A percentile compares a stretch with the other conserved stretches of the same genome.
Conservation (phyloP, 2,888 invertebrate species). For the Aporophyla nigra region DNA sequence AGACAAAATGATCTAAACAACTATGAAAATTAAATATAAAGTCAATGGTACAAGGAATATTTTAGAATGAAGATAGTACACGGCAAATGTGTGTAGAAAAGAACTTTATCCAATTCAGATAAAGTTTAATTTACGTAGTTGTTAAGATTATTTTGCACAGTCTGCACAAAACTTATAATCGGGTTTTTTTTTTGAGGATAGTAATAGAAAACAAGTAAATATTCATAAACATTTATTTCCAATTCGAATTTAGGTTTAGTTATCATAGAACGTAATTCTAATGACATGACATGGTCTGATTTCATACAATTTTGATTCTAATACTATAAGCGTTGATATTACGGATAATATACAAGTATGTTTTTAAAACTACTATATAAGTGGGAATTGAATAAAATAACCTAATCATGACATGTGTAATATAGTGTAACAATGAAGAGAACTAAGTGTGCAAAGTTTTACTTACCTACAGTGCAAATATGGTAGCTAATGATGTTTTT, state of each 20-base stretch:
- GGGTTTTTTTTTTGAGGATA: background rate
- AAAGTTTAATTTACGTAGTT: no score
- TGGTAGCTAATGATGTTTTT: no score
- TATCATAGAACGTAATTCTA: conserved; percentile 17
- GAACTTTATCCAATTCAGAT: no score
- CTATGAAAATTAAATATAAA: no score
- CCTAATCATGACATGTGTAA: background rate
- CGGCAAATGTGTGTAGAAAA: no score
- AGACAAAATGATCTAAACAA: no score
- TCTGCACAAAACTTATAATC: background rate
- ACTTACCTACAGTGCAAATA: background rate
- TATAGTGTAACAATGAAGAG: background rate
- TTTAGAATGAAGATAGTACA: no score
- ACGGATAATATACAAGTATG: conserved; percentile 15
- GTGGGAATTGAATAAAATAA: conserved; percentile 5
- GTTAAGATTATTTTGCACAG: no score
- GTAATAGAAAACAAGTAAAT: conserved; percentile 3
- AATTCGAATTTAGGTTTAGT: conserved; percentile 38
- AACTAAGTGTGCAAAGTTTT: background rate
- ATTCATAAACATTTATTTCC: conserved; percentile 55
- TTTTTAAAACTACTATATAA: conserved; percentile 14
- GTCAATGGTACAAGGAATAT: no score
- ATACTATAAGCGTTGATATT: conserved; percentile 18
- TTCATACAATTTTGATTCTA: conserved; percentile 26
- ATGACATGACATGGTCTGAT: conserved; percentile 19